phyloP scores from a whole-genome alignment of 2,113 vertebrate genomes.

The Lampris incognitus region DNA sequence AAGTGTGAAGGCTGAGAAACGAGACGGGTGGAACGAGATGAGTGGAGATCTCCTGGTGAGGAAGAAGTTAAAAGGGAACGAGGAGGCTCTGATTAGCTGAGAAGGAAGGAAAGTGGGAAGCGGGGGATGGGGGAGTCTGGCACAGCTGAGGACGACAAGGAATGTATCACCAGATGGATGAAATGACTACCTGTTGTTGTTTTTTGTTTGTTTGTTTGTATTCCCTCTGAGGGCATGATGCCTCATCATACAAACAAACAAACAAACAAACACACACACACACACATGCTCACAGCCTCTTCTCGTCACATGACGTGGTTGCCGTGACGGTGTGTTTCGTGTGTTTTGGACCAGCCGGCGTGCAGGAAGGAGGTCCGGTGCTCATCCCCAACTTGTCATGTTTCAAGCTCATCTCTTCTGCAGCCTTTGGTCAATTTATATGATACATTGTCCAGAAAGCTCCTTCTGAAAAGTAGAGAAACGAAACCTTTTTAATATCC shows the following conservation, averaged over 20 bases:
- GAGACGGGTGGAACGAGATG: background rate
- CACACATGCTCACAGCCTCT: background rate
- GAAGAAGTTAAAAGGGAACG: slow-evolving; percentile 20
- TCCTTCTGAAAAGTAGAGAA: too few species aligned
- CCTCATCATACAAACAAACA: background rate
- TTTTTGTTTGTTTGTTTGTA: background rate
- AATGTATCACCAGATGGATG: slow-evolving; percentile 18
- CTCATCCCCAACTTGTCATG: background rate
- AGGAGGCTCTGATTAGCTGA: slow-evolving; percentile 20
- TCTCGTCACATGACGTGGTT: background rate
- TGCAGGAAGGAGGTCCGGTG: background rate
- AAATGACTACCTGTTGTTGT: slow-evolving; percentile 25
- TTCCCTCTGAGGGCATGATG: slow-evolving; percentile 3
- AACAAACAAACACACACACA: too few species aligned
- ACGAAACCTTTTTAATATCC: background rate
- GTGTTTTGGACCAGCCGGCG: background rate
- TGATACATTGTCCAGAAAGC: background rate
- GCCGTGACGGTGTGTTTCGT: background rate
- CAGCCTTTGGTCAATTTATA: background rate
- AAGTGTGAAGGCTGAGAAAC: background rate
- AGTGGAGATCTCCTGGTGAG: background rate
- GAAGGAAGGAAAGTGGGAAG: background rate
- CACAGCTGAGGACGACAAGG: background rate
- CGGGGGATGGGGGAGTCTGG: background rate
- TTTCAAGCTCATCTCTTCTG: background rate